A percentile compares a stretch with the other conserved stretches of the same genome.
phyloP scores from a whole-genome alignment of 2,888 invertebrate genomes.

The Anoplius nigerrimus region DNA sequence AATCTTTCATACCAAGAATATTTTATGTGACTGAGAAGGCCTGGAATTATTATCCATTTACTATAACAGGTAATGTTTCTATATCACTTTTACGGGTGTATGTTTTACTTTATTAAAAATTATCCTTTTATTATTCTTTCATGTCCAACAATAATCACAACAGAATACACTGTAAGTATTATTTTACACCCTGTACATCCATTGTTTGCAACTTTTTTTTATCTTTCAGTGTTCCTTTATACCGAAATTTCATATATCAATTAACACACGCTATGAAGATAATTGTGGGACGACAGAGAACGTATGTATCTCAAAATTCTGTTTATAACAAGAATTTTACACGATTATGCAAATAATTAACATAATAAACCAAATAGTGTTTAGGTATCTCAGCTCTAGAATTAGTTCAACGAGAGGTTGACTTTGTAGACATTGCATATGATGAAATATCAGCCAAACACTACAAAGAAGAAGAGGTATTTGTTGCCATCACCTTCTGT shows the following conservation, averaged over 20 bases:
- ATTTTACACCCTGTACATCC: background rate
- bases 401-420: constrained; percentile 83
- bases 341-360: background rate
- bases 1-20: constrained; percentile 90
- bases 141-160: constrained; percentile 46
- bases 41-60: constrained; percentile 96
- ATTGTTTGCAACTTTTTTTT: constrained; percentile 38
- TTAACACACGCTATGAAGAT: constrained; percentile 93
- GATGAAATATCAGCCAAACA: constrained; percentile 90
- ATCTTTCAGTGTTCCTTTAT: constrained; percentile 90
- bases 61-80: constrained; percentile 82
- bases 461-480: constrained; percentile 89
- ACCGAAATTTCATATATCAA: constrained; percentile 89
- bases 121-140: constrained; percentile 53
- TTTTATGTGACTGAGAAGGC: constrained; percentile 96
- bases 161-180: constrained; percentile 86
- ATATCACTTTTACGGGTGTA: background rate
- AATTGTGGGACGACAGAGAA: constrained; percentile 92
- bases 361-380: constrained; percentile 78
- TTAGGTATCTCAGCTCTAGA: constrained; percentile 84
- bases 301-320: constrained; percentile 85
- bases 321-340: too few relatives aligned
- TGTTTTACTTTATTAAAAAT: constrained; percentile 13
- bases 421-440: constrained; percentile 90
- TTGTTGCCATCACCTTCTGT: background rate